Base-by-base conservation (phyloP, 30 jellyfish, hydroid and myxozoan genomes). In the Mastigias papua region DNA sequence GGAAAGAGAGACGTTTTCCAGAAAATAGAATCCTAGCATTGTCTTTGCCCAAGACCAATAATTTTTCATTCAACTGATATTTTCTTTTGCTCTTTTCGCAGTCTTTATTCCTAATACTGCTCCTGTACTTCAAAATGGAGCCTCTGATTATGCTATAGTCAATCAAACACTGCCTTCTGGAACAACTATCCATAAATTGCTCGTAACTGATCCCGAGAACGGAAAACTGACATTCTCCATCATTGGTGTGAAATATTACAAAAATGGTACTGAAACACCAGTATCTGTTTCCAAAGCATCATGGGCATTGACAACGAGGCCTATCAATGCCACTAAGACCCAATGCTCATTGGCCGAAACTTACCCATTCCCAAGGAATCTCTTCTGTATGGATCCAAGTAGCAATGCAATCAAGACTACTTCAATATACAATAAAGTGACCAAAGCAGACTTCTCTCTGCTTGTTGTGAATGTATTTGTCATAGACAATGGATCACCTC, bases 361-460 rank as follows among this genome's bases (percentile, higher is more conserved):
- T 22, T 73, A 72, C 33, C 82, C 88, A 5, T 85, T 72, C 33
- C 94, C 94, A 33, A 85, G 94, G 69, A 85, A 85, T 85, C 77
- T 85, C 16, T 85, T 85, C 30, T 85, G 94, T 65, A 85, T 85
- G 76, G 83, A 58, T 21, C 88, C 94, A 0, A 65, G 10, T n/a
- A 35, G 50, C 69, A 85, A 73, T 31, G 28, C 88, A 0, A 58
- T 85, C 1, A 85, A 73, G 48, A 67, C 88, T n/a, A 85, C 94
- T 3, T 26, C 69, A 74, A 85, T 72, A 30, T 85, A 72, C 77
- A 63, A 29, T 48, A 33, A 9, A 3, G 26, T 26, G 19, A 13
- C 10, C 46, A 85, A 85, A 48, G 81, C 81, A 17, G 88, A 73
- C 57, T 85, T 65, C 50, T 72, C 94, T 15, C 29, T 85, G 63